Evolutionary conservation across 2,113 vertebrate species (phyloP).

Genomic region (Pandion haliaetus): DNA sequence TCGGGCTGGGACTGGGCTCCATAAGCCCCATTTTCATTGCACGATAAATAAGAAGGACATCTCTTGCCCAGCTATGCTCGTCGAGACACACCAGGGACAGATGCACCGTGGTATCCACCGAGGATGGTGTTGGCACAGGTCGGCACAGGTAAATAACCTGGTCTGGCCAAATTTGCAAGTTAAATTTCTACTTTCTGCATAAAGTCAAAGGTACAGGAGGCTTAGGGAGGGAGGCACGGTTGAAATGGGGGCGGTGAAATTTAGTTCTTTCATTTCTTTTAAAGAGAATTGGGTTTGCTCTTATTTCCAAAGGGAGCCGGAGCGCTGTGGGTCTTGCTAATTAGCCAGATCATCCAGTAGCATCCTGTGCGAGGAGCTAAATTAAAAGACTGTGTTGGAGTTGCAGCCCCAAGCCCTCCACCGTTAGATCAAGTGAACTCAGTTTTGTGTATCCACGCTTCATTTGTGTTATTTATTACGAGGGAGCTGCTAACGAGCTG

Average conservation of each 20-base stretch:
- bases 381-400: not conserved
- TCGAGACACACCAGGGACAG: fast-evolving
- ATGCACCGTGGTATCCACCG: not conserved
- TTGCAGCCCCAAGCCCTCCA: not conserved
- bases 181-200: not conserved
- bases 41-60: not conserved
- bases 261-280: not conserved
- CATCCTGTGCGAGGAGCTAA: not conserved
- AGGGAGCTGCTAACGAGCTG: not conserved
- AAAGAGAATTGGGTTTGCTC: not conserved
- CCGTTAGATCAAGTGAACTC: fast-evolving
- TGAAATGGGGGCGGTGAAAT: not conserved
- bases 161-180: not conserved
- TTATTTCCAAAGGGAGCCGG: not conserved
- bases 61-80: not conserved
- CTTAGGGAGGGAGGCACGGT: not conserved
- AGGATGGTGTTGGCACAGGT: too few relatives aligned
- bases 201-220: not conserved
- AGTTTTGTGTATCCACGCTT: not conserved
- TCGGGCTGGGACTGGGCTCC: not conserved
- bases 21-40: not conserved
- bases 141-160: not conserved
- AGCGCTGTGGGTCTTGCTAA: not conserved
- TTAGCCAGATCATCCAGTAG: not conserved
- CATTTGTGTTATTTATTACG: fast-evolving